Evolutionary conservation across 2,113 vertebrate genomes (phyloP).

Genomic region (Psittacus erithacus): DNA sequence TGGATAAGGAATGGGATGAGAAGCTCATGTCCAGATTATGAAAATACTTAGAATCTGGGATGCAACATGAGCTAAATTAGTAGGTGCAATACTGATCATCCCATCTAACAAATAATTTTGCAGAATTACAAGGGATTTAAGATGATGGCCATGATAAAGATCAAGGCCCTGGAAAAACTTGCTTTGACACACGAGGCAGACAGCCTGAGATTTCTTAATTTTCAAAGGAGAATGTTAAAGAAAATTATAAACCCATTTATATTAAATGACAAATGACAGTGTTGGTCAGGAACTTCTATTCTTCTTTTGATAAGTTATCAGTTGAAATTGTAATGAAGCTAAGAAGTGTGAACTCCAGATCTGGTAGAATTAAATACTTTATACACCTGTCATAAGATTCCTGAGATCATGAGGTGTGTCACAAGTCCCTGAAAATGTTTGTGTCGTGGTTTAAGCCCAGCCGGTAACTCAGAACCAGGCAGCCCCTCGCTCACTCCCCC

Average conservation of each 20-base stretch:
- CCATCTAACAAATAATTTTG: not conserved
- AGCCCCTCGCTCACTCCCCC: no score
- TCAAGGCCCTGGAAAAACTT: not conserved
- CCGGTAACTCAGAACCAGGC: no score
- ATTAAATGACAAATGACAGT: not conserved
- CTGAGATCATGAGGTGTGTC: not conserved
- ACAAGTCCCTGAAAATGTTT: not conserved
- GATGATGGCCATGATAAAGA: not conserved
- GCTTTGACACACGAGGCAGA: not conserved
- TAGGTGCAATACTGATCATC: not conserved
- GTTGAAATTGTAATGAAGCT: not conserved
- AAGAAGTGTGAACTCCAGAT: not conserved
- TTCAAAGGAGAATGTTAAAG: slow-evolving; percentile 8
- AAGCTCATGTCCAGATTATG: not conserved
- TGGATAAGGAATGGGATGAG: not conserved
- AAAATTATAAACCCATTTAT: not conserved
- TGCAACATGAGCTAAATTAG: not conserved
- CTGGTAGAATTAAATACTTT: not conserved
- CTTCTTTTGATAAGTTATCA: not conserved
- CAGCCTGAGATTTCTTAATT: slow-evolving; percentile 9
- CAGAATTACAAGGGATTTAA: not conserved
- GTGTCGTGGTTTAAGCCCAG: no score
- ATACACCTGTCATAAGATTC: not conserved
- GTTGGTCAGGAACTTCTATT: not conserved
- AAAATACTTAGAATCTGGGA: not conserved